Evolutionary conservation across 2,888 invertebrate species (phyloP).

Genomic region (Caprella mutica): DNA sequence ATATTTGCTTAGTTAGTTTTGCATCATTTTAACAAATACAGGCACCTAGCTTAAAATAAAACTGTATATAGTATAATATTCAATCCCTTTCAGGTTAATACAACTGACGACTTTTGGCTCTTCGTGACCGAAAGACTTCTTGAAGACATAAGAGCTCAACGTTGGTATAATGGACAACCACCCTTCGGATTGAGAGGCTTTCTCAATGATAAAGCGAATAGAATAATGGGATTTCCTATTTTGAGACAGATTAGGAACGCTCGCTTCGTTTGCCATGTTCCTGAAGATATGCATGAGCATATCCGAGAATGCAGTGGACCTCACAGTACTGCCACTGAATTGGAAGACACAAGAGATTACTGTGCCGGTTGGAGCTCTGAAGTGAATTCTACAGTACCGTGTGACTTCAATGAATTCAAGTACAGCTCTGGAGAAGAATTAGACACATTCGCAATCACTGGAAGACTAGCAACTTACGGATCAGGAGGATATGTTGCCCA

Average conservation of each 20-base stretch:
- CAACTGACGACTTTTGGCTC: conserved; percentile 41
- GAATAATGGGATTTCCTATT: conserved; percentile 46
- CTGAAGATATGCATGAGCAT: conserved; percentile 31
- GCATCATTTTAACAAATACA: no score
- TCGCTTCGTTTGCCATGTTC: conserved; percentile 28
- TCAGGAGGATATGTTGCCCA: conserved; percentile 44
- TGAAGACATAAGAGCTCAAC: conserved; percentile 40
- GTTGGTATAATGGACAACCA: conserved; percentile 46
- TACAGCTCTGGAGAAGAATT: conserved; percentile 39
- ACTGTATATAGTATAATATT: no score
- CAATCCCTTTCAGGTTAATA: conserved; percentile 15
- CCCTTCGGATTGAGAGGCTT: conserved; percentile 44
- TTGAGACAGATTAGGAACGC: conserved; percentile 43
- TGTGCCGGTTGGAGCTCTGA: conserved; percentile 35
- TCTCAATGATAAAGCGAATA: conserved; percentile 44
- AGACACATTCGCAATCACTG: conserved; percentile 42
- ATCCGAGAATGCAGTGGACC: conserved; percentile 35
- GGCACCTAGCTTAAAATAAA: no score
- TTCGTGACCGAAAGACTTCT: conserved; percentile 42
- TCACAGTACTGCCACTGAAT: conserved; percentile 32
- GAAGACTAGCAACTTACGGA: conserved; percentile 41
- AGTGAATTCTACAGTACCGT: background rate
- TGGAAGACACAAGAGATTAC: conserved; percentile 37
- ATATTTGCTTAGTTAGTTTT: no score
- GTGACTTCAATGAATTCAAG: conserved; percentile 23